Conservation (phyloP, 92 coral and sea anemone genomes). For the Anthopleura xanthogrammica region DNA sequence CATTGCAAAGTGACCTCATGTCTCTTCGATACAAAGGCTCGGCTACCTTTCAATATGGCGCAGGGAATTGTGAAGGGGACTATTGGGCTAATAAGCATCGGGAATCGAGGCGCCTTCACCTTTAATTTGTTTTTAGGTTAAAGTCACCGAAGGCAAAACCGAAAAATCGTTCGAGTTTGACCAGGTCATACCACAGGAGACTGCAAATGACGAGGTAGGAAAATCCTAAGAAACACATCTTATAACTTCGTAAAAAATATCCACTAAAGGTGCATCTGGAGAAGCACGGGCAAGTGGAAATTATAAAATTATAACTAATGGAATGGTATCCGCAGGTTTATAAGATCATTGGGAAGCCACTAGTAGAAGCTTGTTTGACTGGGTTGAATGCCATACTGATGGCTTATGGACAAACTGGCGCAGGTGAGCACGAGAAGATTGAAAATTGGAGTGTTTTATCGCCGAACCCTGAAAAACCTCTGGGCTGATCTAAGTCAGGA, state of each 20-base stretch:
- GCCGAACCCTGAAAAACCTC: background rate
- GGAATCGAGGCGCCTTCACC: no score
- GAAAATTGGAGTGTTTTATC: no score
- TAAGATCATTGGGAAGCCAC: slow-evolving; percentile 74
- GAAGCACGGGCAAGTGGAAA: no score
- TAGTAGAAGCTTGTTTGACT: slow-evolving; percentile 81
- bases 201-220: slow-evolving; percentile 67
- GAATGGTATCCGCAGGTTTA: slow-evolving; percentile 48
- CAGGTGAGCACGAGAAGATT: slow-evolving; percentile 39
- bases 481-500: no score
- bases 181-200: slow-evolving; percentile 64
- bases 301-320: no score
- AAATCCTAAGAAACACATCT: background rate
- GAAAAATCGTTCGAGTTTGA: slow-evolving; percentile 73
- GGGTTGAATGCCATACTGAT: slow-evolving; percentile 83
- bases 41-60: no score
- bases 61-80: no score
- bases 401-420: slow-evolving; percentile 94
- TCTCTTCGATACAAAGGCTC: no score
- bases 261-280: background rate
- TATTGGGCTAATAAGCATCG: no score
- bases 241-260: no score
- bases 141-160: slow-evolving; percentile 71
- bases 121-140: slow-evolving; percentile 39
- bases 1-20: no score